Evolutionary conservation across 2,113 vertebrate genomes (phyloP).

Genomic region (Alces alces): DNA sequence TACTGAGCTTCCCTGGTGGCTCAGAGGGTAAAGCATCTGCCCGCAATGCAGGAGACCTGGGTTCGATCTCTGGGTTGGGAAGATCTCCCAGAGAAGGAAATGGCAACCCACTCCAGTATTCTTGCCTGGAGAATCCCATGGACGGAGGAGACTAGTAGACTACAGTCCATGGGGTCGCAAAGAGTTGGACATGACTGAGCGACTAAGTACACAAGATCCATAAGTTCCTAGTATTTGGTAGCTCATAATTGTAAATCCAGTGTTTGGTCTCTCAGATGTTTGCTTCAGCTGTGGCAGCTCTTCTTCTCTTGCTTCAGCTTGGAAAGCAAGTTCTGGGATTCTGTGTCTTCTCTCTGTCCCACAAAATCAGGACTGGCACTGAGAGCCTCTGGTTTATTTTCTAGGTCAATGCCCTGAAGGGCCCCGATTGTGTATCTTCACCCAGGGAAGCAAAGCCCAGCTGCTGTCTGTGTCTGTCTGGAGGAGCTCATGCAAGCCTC

Average conservation of each 20-base stretch:
- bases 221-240: background rate
- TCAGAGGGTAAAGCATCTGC: no score
- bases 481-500: background rate
- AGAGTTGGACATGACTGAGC: background rate
- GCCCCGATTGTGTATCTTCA: background rate
- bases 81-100: background rate
- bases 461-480: background rate
- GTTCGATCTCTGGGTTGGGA: no score
- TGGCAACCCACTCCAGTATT: background rate
- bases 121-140: background rate
- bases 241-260: background rate
- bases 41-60: no score
- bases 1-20: background rate
- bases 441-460: background rate
- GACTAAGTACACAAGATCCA: background rate
- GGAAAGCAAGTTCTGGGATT: background rate
- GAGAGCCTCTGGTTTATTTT: background rate
- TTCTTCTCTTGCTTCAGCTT: background rate
- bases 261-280: background rate
- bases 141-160: rapidly evolving
- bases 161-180: background rate
- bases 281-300: background rate
- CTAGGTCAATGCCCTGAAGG: background rate
- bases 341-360: background rate
- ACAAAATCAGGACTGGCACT: background rate